Conservation (phyloP, 2,888 invertebrate genomes). For the Cistogaster globosa region DNA sequence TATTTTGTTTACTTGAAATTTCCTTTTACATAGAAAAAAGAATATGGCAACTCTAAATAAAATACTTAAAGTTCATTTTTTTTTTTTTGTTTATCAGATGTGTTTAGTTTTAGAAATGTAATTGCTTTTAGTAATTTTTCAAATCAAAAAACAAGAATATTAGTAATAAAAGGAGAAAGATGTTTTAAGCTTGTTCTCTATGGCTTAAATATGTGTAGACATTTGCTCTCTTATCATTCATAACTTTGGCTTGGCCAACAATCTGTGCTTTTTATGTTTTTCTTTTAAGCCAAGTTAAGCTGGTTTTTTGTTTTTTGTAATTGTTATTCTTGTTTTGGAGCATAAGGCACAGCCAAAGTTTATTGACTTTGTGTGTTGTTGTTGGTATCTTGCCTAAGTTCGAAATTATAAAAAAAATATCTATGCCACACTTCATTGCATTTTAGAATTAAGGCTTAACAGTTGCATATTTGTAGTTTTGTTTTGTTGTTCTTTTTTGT, state of each 20-base stretch:
- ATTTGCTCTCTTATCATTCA: conserved; percentile 6
- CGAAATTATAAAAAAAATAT: neutral
- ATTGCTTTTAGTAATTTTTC: too few relatives aligned
- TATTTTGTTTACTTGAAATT: too few relatives aligned
- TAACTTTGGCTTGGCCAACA: neutral
- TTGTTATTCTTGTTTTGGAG: conserved; percentile 7
- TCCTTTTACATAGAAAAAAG: too few relatives aligned
- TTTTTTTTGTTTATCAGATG: too few relatives aligned
- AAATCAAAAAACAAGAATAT: too few relatives aligned
- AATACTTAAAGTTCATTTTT: too few relatives aligned
- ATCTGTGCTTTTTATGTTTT: too few relatives aligned
- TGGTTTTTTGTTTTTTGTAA: conserved; percentile 40
- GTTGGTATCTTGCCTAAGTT: neutral
- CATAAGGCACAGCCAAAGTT: conserved; percentile 1
- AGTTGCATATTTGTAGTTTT: conserved; percentile 5
- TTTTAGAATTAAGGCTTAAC: conserved; percentile 1
- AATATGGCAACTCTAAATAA: too few relatives aligned
- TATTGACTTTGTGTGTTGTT: conserved; percentile 41
- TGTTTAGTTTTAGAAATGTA: too few relatives aligned
- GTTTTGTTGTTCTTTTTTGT: neutral
- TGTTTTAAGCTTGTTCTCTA: neutral
- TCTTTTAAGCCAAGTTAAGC: conserved; percentile 18
- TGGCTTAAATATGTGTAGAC: neutral
- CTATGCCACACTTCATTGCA: conserved; percentile 29
- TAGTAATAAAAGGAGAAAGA: neutral